phyloP scores from a whole-genome alignment of 23 tunicate genomes.

The Clavelina lepadiformis region DNA sequence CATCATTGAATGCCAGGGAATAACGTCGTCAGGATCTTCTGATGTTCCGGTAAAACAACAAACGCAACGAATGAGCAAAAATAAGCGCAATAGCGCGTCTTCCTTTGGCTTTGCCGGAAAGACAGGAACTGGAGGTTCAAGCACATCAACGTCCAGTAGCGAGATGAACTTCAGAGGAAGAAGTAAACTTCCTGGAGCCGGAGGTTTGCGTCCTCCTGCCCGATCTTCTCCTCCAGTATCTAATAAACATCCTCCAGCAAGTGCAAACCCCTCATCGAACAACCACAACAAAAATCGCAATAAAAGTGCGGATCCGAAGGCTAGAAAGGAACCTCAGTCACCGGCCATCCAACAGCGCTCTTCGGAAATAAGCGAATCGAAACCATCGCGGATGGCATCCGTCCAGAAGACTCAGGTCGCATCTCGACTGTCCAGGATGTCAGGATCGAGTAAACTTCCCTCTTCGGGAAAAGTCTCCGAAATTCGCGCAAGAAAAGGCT shows the following conservation, averaged over 20 bases:
- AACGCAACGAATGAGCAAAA: constrained; percentile 15
- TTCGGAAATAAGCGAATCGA: neutral
- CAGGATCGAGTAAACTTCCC: constrained; percentile 12
- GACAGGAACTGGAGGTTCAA: constrained; percentile 8
- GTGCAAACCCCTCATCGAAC: neutral
- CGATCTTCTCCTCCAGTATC: neutral
- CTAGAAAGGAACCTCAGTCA: neutral
- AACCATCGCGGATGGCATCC: too few species aligned
- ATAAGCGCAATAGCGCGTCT: constrained; percentile 13
- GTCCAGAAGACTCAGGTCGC: constrained; percentile 11
- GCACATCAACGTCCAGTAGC: constrained; percentile 10
- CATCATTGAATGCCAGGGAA: constrained; percentile 22
- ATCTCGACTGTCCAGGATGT: constrained; percentile 19
- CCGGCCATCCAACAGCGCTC: neutral
- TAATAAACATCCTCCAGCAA: neutral
- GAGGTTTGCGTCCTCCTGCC: neutral
- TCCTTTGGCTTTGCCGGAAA: constrained; percentile 19
- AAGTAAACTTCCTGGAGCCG: neutral
- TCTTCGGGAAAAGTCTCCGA: neutral
- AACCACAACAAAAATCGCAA: neutral
- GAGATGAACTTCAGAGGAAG: constrained; percentile 19
- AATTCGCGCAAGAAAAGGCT: neutral
- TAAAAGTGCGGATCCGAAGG: neutral
- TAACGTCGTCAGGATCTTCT: constrained; percentile 22
- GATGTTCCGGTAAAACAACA: constrained; percentile 7